Evolutionary conservation across 1,140 invertebrate species (phyloP), one percentile per base, ranked within the genome.

Genomic region (Diorhabda elongata): DNA sequence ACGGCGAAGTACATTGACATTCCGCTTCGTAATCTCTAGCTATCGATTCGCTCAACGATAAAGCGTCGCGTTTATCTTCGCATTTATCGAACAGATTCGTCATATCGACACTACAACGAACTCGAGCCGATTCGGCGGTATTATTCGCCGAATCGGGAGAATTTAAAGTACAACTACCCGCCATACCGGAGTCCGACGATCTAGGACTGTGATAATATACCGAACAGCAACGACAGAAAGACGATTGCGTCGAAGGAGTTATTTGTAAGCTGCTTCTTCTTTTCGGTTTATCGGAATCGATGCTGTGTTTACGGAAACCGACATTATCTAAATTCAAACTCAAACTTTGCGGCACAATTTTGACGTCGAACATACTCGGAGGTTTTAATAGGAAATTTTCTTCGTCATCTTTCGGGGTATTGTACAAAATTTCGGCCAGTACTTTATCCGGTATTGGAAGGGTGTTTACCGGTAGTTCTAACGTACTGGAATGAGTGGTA

Each of bases 151-250:
- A 82, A 77, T 89, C 88, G 2, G 88, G 88, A 2, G 89, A 89
- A 9, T 88, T 85, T 62, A 91, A 82, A 52, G 87, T 89, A 76
- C 87, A 92, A 77, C 90, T 92, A 42, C 92, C 92, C 3, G 91
- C 92, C 82, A 94, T 90, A 26, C 92, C 92, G 1, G 90, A 92
- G 78, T 94, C 92, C 4, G 90, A 92, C 3, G 92, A 94, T 67
- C 88, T 80, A 0, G 87, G 87, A 78, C 87, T 89, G 11, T 87
- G 74, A 63, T 70, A 87, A 4, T 84, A 86, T 68, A 84, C 83
- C 67, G 86, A 83, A 69, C 87, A 88, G 76, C 86, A 88, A 71
- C 85, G 82, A 74, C 87, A 88, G 75, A 86, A 86, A 52, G 76
- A 81, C 26, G 26, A 26, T 57, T 60, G 67, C 26, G 58, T 71